Base-by-base conservation (phyloP, 2,888 invertebrate genomes). In the Labia minor region DNA sequence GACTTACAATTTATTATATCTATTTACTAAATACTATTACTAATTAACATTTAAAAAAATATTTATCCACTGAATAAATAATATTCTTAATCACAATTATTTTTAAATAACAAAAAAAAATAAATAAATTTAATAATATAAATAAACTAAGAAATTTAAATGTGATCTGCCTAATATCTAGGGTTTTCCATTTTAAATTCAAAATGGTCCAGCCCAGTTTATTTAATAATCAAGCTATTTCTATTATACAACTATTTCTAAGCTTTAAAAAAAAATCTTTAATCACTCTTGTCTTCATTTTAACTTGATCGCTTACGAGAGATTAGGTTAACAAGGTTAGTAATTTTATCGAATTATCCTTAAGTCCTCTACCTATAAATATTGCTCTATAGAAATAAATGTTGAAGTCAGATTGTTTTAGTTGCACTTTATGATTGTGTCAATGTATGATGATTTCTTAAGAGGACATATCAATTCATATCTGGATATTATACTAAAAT, bases 171-270 rank as follows among this genome's bases (percentile, higher is more conserved):
- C 26, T 26, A 26, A 3, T 26, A 3, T 26, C 26, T 26, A 26
- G 26, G 26, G 26, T 26, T 26, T 26, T 26, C 26, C 26, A 26
- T 26, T 26, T 49, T 49, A 8, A 49, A 49, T n/a, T n/a, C 3
- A 49, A 49, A 49, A 49, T n/a, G 49, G 16, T 49, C 49, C 49
- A 49, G 49, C 49, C 49, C 49, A 49, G 49, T 49, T n/a, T 49
- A 49, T 49, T 49, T 49, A 4, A 49, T 49, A 49, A 49, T 14
- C 14, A 49, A 8, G 49, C 49, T 49, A 49, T 49, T 49, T 49
- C 49, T 49, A 49, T 49, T 49, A 14, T 49, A 49, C 49, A 49
- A 49, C 49, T 49, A 26, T 26, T 26, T 10, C 49, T 49, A 49
- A 49, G 49, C 49, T 49, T 49, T 49, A 10, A 49, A 49, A 49